phyloP scores from a whole-genome alignment of 2,888 invertebrate species.

The Latheticus oryzae region DNA sequence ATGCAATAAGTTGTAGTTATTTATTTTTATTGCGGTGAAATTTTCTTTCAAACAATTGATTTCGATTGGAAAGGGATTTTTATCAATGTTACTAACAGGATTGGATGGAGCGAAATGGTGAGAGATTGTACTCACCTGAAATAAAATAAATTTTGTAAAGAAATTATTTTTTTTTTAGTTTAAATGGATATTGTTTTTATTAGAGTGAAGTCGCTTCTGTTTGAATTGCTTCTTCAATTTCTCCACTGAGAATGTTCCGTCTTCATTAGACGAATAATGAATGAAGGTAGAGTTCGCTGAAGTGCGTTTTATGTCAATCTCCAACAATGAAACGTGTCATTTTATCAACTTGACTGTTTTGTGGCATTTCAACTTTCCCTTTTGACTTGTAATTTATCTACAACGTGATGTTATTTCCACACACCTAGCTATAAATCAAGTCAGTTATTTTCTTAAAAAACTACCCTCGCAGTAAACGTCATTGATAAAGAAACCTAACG shows the following conservation, averaged over 20 bases:
- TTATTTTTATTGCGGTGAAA: too few relatives aligned
- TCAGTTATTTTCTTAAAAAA: constrained; percentile 13
- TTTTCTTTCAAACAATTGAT: background rate
- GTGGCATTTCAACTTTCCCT: background rate
- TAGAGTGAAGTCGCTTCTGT: too few relatives aligned
- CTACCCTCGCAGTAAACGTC: constrained; percentile 5
- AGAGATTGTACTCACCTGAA: constrained; percentile 1
- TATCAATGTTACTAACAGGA: constrained; percentile 2
- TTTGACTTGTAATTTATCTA: background rate
- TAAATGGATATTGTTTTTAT: too few relatives aligned
- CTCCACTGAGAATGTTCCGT: background rate
- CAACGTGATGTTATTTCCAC: constrained; percentile 3
- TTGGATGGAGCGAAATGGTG: background rate
- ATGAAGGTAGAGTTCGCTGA: constrained; percentile 2
- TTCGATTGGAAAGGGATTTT: background rate
- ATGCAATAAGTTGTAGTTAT: too few relatives aligned
- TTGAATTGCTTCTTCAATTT: constrained; percentile 2
- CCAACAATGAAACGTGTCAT: constrained; percentile 17
- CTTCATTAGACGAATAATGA: constrained; percentile 22
- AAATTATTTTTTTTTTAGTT: too few relatives aligned
- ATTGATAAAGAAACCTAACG: constrained; percentile 20
- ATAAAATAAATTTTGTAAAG: too few relatives aligned
- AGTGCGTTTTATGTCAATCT: constrained; percentile 14
- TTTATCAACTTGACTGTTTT: constrained; percentile 20
- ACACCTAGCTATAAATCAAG: constrained; percentile 17